These are phyloP conservation scores for Anomalospiza imberbis DNA, from an alignment of 2,797 vertebrate species.

Conservation along the genomic window DNA sequence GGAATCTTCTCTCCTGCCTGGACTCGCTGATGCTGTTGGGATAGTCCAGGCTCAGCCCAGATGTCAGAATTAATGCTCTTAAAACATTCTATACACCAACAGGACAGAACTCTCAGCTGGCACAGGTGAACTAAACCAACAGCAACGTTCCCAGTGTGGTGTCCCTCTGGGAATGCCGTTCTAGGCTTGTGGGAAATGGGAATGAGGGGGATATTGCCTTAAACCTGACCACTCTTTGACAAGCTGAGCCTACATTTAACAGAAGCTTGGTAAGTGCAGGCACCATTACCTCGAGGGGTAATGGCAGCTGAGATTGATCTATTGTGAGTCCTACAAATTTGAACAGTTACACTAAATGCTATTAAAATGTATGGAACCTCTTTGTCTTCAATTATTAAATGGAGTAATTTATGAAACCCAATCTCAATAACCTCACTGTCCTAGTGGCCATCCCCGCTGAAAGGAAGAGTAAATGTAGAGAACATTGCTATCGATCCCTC, in stretches of 20 bases:
- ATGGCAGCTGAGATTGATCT: conserved; percentile 12
- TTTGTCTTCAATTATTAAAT: conserved; percentile 67
- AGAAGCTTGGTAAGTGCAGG: conserved; percentile 27
- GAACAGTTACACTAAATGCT: conserved; percentile 19
- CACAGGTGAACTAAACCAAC: background rate
- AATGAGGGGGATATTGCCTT: background rate
- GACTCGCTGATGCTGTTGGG: background rate
- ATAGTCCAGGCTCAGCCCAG: background rate
- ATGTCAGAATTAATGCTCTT: background rate
- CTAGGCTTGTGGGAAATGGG: background rate
- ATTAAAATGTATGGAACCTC: conserved; percentile 43
- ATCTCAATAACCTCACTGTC: conserved; percentile 50
- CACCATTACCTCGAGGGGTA: conserved; percentile 13
- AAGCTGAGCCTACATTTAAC: conserved; percentile 15
- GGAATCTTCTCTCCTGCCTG: background rate
- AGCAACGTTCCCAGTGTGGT: background rate
- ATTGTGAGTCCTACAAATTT: conserved; percentile 30
- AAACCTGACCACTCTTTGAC: background rate
- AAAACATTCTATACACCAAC: background rate
- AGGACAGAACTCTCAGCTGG: background rate
- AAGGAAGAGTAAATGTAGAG: conserved; percentile 24
- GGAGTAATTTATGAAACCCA: conserved; percentile 56
- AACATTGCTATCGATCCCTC: background rate
- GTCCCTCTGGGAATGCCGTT: background rate
- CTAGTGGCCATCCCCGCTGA: conserved; percentile 9